phyloP scores from a whole-genome alignment of 2,797 vertebrate genomes.

The Poeciliopsis presidionis region DNA sequence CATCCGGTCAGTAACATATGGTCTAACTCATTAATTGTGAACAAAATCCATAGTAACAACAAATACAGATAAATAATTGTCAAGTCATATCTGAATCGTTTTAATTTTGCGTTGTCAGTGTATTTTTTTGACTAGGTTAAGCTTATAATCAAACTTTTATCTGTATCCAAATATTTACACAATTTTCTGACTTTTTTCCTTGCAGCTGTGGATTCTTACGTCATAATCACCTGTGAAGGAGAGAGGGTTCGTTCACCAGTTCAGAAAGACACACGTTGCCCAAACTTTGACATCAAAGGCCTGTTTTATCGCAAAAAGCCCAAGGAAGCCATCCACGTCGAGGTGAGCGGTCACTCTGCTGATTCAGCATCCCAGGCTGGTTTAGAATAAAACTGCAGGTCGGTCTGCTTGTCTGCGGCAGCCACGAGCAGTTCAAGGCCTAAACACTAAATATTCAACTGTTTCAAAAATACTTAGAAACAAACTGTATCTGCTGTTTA shows the following conservation, averaged over 20 bases:
- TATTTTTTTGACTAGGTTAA: not conserved
- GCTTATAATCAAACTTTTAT: not conserved
- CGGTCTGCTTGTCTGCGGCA: not conserved
- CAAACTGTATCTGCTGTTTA: not conserved
- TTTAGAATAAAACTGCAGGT: not conserved
- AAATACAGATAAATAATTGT: not conserved
- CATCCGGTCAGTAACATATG: not conserved
- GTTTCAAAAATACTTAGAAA: not conserved
- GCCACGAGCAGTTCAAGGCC: not conserved
- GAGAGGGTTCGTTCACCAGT: constrained; percentile 86
- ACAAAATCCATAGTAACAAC: not conserved
- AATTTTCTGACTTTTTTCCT: constrained; percentile 4
- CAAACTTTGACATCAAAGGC: constrained; percentile 91
- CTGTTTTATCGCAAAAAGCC: constrained; percentile 94
- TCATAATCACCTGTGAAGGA: constrained; percentile 92
- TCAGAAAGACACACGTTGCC: constrained; percentile 84
- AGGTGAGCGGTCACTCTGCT: constrained; percentile 80
- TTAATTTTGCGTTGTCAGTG: not conserved
- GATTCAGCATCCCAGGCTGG: not conserved
- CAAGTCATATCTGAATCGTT: not conserved
- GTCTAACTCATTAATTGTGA: not conserved
- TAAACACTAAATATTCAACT: not conserved
- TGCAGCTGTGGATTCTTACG: constrained; percentile 89
- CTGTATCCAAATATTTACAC: not conserved
- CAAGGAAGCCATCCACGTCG: constrained; percentile 86